Evolutionary conservation across 2,888 invertebrate species (phyloP).

Genomic region (Caenorhabditis becei): DNA sequence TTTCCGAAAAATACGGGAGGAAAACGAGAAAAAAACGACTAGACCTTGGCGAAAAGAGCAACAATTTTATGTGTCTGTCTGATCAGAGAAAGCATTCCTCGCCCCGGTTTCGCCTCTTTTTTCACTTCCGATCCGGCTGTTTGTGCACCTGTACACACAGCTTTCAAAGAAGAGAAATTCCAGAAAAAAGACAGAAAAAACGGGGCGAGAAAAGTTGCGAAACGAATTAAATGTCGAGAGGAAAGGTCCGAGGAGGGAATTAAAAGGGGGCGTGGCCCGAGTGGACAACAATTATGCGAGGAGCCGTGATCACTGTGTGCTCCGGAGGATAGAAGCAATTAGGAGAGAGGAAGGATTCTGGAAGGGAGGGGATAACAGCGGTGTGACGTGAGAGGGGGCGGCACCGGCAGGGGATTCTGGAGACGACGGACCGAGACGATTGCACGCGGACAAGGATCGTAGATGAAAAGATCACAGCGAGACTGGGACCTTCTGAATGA

Average conservation of each 20-base stretch:
- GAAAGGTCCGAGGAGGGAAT: constrained; percentile 3
- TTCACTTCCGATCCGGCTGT: constrained; percentile 16
- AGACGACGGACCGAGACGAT: not conserved
- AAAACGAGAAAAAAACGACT: not conserved
- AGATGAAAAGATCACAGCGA: constrained; percentile 10
- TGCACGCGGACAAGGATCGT: not conserved
- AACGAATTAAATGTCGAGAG: constrained; percentile 15
- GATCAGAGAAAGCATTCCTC: not conserved
- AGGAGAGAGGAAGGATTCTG: constrained; percentile 10
- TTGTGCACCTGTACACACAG: constrained; percentile 34
- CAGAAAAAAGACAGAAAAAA: constrained; percentile 10
- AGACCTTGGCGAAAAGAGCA: constrained; percentile 15
- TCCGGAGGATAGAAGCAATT: constrained; percentile 29
- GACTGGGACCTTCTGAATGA: not conserved
- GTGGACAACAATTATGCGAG: constrained; percentile 54
- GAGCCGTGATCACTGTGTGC: constrained; percentile 41
- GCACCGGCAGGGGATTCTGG: not conserved
- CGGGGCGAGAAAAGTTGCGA: constrained; percentile 37
- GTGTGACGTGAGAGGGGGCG: constrained; percentile 1
- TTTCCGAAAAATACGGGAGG: not conserved
- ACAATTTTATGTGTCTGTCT: constrained; percentile 10
- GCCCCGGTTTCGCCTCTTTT: not conserved
- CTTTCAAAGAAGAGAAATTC: not conserved
- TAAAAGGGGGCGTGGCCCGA: constrained; percentile 9
- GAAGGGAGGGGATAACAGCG: not conserved